Conservation (phyloP, 2,113 vertebrate species). For the Eolophus roseicapilla region DNA sequence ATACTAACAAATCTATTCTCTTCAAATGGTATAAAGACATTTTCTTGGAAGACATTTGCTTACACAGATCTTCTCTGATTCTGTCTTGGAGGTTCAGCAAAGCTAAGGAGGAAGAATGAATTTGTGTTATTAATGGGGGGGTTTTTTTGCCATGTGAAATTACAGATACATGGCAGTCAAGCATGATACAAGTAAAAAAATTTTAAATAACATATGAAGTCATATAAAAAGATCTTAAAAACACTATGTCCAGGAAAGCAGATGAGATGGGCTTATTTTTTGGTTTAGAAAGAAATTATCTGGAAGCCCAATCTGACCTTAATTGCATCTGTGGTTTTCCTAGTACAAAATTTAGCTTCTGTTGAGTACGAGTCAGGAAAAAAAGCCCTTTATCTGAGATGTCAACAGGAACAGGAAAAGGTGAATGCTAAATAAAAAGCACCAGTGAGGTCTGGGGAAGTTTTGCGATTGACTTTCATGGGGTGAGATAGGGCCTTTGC, state of each 20-base stretch:
- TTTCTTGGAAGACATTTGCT: slow-evolving; percentile 1
- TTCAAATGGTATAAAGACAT: background rate
- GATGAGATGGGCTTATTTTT: background rate
- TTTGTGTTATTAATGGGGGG: background rate
- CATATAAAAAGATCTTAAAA: background rate
- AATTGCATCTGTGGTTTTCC: slow-evolving; percentile 9
- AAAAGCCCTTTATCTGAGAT: background rate
- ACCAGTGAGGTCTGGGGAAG: background rate
- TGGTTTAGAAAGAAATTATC: slow-evolving; percentile 16
- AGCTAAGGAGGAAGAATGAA: background rate
- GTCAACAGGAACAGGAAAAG: background rate
- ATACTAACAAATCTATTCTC: slow-evolving; percentile 6
- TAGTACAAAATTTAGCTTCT: slow-evolving; percentile 20
- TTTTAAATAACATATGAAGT: background rate
- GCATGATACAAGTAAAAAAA: background rate
- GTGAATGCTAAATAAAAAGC: background rate
- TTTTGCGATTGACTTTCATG: background rate
- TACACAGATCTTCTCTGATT: background rate
- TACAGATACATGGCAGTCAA: background rate
- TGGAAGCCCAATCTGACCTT: background rate
- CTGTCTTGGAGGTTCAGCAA: background rate
- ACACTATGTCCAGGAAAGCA: background rate
- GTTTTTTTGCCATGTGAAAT: background rate
- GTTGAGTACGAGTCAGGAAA: background rate
- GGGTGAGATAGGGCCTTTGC: background rate